Evolutionary conservation across 2,113 vertebrate species (phyloP).

Genomic region (human (Homo sapiens)): GRCh38 chr21:45941501-45942000

Average conservation of each 20-base stretch:
- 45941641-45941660: conserved; percentile 76
- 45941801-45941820: conserved; percentile 74
- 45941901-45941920: conserved; percentile 42
- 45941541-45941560: too few relatives aligned
- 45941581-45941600: background rate
- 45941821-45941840: conserved; percentile 62
- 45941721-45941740: conserved; percentile 81
- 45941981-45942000: conserved; percentile 55
- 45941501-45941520: too few relatives aligned
- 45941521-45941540: background rate
- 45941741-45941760: conserved; percentile 86
- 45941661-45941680: conserved; percentile 97
- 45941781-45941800: conserved; percentile 77
- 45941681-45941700: conserved; percentile 98
- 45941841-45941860: conserved; percentile 9
- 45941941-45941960: conserved; percentile 55
- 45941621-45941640: background rate
- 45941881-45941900: conserved; percentile 63
- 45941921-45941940: conserved; percentile 67
- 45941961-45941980: conserved; percentile 64
- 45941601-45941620: conserved; percentile 70
- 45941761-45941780: conserved; percentile 80
- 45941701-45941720: conserved; percentile 90
- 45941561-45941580: too few relatives aligned
- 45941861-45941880: background rate